phyloP scores from a whole-genome alignment of 2,888 invertebrate species.

The Platerodrilus igneus region DNA sequence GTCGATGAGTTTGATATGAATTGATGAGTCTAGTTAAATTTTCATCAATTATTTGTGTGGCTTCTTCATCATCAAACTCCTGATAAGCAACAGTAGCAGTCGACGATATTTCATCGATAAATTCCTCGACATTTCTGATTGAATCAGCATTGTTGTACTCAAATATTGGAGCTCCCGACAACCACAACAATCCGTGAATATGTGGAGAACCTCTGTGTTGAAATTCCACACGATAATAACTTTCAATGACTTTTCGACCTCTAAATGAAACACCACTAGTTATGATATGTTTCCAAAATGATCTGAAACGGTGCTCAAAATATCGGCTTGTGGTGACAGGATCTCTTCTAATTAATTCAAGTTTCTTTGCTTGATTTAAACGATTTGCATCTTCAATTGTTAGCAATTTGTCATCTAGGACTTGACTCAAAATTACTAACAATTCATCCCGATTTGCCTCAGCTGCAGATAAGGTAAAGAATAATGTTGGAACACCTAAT shows the following conservation, averaged over 20 bases:
- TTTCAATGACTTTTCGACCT: background rate
- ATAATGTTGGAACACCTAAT: background rate
- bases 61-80: background rate
- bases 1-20: too few species aligned
- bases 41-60: background rate
- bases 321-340: conserved; percentile 2
- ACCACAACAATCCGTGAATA: background rate
- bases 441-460: conserved; percentile 4
- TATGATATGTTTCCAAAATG: background rate
- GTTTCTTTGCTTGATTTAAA: background rate
- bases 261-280: background rate
- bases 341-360: conserved; percentile 2
- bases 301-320: conserved; percentile 5
- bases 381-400: background rate
- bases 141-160: background rate
- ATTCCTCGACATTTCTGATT: background rate
- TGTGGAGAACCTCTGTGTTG: conserved; percentile 3
- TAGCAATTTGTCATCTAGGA: background rate
- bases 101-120: conserved; percentile 5
- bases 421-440: background rate
- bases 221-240: conserved; percentile 5
- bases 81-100: background rate
- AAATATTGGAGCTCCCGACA: conserved; percentile 1
- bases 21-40: background rate
- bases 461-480: conserved; percentile 5